Percentiles rank a stretch among this genome's conserved stretches.
Evolutionary conservation across 2,113 vertebrate genomes (phyloP).

Genomic region (Archocentrus centrarchus): DNA sequence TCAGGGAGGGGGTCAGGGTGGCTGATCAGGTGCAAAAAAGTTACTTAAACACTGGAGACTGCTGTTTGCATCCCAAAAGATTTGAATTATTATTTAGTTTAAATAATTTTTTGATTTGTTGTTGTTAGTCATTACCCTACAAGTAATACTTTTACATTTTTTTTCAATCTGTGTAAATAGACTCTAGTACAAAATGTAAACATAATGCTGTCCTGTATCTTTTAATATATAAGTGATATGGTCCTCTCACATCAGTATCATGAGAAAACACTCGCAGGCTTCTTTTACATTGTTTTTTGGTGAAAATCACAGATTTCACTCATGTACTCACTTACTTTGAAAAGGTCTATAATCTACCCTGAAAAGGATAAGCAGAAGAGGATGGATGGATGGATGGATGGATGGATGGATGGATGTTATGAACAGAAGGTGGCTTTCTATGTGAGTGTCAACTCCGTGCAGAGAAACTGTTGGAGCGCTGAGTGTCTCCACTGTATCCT

Average conservation of each 20-base stretch:
- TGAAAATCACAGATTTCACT: not conserved
- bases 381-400: too few relatives aligned
- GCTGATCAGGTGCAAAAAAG: not conserved
- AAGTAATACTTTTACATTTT: not conserved
- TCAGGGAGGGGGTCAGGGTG: not conserved
- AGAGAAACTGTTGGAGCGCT: too few relatives aligned
- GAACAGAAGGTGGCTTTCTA: not conserved
- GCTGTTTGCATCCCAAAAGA: too few relatives aligned
- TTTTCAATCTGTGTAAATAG: fast-evolving
- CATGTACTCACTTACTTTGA: not conserved
- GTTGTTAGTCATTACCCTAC: fast-evolving
- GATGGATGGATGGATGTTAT: not conserved
- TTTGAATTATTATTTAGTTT: not conserved
- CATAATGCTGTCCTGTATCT: not conserved
- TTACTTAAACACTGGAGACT: not conserved
- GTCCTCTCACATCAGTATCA: not conserved
- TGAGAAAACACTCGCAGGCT: not conserved
- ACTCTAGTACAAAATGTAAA: not conserved
- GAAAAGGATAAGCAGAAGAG: too few relatives aligned
- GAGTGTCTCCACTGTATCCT: not conserved
- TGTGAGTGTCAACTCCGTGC: not conserved
- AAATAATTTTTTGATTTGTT: too few relatives aligned
- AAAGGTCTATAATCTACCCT: not conserved
- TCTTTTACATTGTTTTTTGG: not conserved
- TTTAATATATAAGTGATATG: not conserved